Percentiles rank a stretch among this genome's conserved stretches.
Evolutionary conservation across 2,888 invertebrate genomes (phyloP).

Genomic region (Mimachlamys varia): DNA sequence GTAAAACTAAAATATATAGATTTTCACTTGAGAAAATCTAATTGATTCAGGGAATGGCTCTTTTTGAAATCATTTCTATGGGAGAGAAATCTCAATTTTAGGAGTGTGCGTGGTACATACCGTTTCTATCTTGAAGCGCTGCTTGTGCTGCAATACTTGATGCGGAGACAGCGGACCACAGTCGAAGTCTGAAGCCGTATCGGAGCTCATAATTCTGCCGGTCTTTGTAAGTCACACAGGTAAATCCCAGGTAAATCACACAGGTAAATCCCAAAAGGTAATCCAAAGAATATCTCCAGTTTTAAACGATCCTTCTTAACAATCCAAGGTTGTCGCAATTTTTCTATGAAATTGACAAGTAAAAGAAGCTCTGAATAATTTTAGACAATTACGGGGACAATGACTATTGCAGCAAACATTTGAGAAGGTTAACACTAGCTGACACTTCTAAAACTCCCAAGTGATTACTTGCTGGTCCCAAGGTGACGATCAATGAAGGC

Average conservation of each 20-base stretch:
- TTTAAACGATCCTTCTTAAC: neutral
- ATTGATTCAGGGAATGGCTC: too few relatives aligned
- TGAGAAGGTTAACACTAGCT: neutral
- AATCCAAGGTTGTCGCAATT: neutral
- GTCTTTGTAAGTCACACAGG: neutral
- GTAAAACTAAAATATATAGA: too few relatives aligned
- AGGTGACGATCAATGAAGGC: slow-evolving; percentile 1
- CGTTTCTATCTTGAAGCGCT: slow-evolving; percentile 43
- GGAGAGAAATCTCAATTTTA: neutral
- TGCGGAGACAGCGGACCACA: slow-evolving; percentile 45
- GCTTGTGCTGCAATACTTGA: slow-evolving; percentile 40
- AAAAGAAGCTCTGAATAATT: neutral
- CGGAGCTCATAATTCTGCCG: neutral
- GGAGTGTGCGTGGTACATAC: neutral
- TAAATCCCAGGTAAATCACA: neutral
- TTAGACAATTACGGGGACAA: neutral
- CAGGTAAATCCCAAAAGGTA: neutral
- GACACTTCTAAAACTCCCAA: neutral
- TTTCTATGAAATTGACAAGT: slow-evolving; percentile 11
- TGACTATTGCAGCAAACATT: neutral
- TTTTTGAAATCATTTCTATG: neutral
- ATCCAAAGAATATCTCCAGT: slow-evolving; percentile 16
- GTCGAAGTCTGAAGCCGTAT: slow-evolving; percentile 36
- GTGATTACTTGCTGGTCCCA: neutral
- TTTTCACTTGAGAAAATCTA: too few relatives aligned